Evolutionary conservation across 2,888 invertebrate genomes (phyloP), one percentile per base, ranked within the genome.

Genomic region (Julus scanicus): DNA sequence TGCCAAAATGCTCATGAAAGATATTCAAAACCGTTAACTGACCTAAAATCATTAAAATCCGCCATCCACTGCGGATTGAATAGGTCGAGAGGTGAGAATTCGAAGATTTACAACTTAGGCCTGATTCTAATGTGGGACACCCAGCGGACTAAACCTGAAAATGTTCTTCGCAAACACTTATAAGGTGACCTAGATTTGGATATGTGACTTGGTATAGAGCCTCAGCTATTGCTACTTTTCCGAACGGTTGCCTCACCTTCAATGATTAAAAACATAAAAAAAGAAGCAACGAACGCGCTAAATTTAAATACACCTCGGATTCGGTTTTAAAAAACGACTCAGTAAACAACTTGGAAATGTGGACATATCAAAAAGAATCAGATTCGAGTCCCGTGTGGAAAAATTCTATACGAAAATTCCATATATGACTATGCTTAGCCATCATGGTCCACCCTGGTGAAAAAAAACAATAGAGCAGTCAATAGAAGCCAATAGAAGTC

Each of bases 41-140:
- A 71, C 71, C 71, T 71, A 71, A 71, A 71, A 71, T 71, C 71
- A 71, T 71, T 71, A 71, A 71, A 71, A 71, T 63, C 63, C 63
- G 63, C 63, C 63, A 17, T 57, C 17, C 57, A 17, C 17, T 63
- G 63, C 63, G 17, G 44, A 71, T 29, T 29, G 71, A 71, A 71
- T 29, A 71, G 71, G 71, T 71, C 71, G 71, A 29, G 71, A 71
- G 71, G 71, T 71, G 71, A 71, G 71, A 71, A 71, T 71, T 71
- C 2, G 71, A 71, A 71, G 71, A 71, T 71, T 71, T 71, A 71
- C 71, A 71, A 71, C 71, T 71, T 71, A 71, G 71, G 71, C 71
- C 71, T 71, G 11, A 71, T 71, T 71, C 71, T 20, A 71, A 71
- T 71, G 29, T 71, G 71, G 71, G 71, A 71, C 71, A 71, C 71